Evolutionary conservation across 2,888 invertebrate species (phyloP).

Genomic region (Apodemia zela): DNA sequence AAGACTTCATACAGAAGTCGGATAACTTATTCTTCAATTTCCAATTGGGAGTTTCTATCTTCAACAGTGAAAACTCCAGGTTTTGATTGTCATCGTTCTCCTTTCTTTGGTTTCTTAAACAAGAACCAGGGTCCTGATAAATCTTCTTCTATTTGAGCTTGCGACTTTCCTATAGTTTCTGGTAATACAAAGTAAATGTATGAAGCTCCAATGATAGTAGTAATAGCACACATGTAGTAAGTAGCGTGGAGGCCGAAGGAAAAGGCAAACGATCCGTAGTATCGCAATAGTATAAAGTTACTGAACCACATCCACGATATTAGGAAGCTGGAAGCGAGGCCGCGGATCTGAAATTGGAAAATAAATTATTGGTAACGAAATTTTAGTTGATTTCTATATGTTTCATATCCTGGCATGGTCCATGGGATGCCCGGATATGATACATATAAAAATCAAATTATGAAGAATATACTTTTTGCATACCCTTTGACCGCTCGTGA

Average conservation of each 20-base stretch:
- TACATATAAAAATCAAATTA: no score
- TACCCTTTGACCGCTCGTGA: no score
- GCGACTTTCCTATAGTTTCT: conserved; percentile 63
- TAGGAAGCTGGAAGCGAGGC: conserved; percentile 66
- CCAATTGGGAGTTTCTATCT: conserved; percentile 26
- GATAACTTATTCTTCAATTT: background rate
- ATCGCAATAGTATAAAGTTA: conserved; percentile 65
- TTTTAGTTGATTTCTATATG: no score
- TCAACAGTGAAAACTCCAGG: conserved; percentile 40
- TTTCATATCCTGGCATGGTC: no score
- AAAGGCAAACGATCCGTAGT: conserved; percentile 60
- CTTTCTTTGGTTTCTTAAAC: conserved; percentile 39
- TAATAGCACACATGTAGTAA: conserved; percentile 63
- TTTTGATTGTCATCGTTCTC: conserved; percentile 54
- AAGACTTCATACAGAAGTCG: background rate
- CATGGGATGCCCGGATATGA: no score
- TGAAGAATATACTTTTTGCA: no score
- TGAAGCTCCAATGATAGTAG: conserved; percentile 59
- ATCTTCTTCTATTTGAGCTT: conserved; percentile 56
- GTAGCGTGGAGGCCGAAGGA: conserved; percentile 61
- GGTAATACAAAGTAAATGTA: conserved; percentile 55
- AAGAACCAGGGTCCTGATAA: conserved; percentile 56
- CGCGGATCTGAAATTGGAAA: conserved; percentile 50
- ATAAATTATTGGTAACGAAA: background rate
- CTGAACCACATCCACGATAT: conserved; percentile 74